phyloP scores from a whole-genome alignment of 2,797 vertebrate species.

The Girardinus metallicus region DNA sequence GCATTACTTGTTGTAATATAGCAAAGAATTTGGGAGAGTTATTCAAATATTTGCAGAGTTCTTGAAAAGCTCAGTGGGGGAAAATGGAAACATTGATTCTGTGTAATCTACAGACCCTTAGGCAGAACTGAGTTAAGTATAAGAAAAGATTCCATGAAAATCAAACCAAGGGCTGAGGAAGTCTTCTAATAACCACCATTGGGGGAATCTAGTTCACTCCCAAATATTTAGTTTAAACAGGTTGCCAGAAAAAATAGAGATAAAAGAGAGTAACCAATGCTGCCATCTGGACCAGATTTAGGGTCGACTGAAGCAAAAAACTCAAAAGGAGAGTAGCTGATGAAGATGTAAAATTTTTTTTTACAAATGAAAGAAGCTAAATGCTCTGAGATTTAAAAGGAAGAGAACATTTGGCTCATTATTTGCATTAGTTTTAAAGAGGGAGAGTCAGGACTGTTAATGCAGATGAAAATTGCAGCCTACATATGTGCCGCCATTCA shows the following conservation, averaged over 20 bases:
- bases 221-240: neutral
- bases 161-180: neutral
- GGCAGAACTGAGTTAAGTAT: neutral
- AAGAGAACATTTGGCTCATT: neutral
- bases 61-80: neutral
- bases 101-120: neutral
- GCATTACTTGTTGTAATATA: neutral
- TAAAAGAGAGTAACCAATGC: neutral
- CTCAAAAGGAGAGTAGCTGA: neutral
- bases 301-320: neutral
- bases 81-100: constrained; percentile 1
- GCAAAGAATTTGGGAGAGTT: neutral
- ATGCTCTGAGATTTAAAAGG: neutral
- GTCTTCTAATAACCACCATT: neutral
- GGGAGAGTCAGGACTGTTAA: neutral
- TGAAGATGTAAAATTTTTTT: neutral
- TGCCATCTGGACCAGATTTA: neutral
- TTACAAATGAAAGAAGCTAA: neutral
- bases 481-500: neutral
- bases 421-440: neutral
- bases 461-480: neutral
- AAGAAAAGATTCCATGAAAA: neutral
- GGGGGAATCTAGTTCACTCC: neutral
- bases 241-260: neutral
- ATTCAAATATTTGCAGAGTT: neutral